Evolutionary conservation across 64 coral and sea anemone genomes (phyloP).

Genomic region (Trachythela sp.): DNA sequence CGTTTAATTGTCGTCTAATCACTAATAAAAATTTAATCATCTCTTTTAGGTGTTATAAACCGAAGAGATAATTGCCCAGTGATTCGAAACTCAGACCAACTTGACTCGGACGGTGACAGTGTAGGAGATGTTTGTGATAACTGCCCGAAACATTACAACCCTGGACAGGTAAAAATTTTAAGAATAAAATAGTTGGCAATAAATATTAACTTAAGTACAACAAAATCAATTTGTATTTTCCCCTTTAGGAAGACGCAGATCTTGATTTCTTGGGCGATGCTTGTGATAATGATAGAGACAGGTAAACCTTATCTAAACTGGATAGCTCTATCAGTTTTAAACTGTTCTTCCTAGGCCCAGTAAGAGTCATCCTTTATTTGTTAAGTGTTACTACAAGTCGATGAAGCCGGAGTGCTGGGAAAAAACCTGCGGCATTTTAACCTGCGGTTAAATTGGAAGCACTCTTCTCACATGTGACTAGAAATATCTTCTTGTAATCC

Average conservation of each 20-base stretch:
- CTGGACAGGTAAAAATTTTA: slow-evolving; percentile 47
- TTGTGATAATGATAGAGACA: not conserved
- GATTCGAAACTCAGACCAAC: slow-evolving; percentile 50
- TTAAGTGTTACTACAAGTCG: too few species aligned
- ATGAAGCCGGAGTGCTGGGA: too few species aligned
- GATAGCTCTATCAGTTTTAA: too few species aligned
- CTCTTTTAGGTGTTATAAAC: slow-evolving; percentile 58
- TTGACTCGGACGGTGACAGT: slow-evolving; percentile 55
- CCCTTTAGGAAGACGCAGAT: not conserved
- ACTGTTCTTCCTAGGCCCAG: too few species aligned
- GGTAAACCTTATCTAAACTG: not conserved
- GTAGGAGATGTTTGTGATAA: slow-evolving; percentile 87
- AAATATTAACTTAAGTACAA: not conserved
- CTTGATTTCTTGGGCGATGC: not conserved
- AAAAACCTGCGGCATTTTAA: too few species aligned
- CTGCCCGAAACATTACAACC: slow-evolving; percentile 51
- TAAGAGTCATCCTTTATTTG: too few species aligned
- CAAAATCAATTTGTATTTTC: not conserved
- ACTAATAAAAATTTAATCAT: too few species aligned
- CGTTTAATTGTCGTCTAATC: too few species aligned
- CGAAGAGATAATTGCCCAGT: slow-evolving; percentile 62
- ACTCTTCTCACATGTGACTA: too few species aligned
- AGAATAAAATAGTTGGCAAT: not conserved
- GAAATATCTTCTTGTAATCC: too few species aligned
- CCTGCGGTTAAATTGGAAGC: too few species aligned